Percentiles rank a stretch among this genome's conserved stretches.
These are phyloP conservation scores for Dicrurus megarhynchus DNA, from an alignment of 2,113 vertebrate species.

Conservation along the genomic window DNA sequence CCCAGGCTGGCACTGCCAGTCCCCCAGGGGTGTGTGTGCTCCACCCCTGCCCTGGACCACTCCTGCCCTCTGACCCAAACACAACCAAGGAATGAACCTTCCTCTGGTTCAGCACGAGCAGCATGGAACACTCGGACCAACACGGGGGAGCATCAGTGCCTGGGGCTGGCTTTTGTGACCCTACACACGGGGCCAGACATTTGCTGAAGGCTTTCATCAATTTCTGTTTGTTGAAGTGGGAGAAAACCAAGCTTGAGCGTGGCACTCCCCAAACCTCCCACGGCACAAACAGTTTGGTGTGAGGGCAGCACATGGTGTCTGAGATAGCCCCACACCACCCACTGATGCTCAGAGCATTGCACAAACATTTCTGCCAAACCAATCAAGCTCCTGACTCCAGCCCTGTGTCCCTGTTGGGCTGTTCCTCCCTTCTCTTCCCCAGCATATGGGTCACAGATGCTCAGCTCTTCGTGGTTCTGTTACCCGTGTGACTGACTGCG, in stretches of 20 bases:
- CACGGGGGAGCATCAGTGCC: accelerated
- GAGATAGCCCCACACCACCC: not conserved
- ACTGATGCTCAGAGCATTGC: not conserved
- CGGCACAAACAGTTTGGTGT: not conserved
- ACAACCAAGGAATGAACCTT: not conserved
- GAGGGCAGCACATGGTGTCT: not conserved
- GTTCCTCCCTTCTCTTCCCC: not conserved
- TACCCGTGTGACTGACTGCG: not conserved
- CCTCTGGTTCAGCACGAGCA: not conserved
- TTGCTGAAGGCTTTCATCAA: not conserved
- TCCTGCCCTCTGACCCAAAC: not conserved
- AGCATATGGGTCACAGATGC: slow-evolving; percentile 50
- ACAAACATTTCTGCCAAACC: not conserved
- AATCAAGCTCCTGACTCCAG: not conserved
- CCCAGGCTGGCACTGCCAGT: not conserved
- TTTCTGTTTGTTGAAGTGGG: not conserved
- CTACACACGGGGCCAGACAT: not conserved
- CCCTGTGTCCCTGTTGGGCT: not conserved
- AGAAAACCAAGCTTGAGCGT: accelerated
- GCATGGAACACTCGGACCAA: not conserved
- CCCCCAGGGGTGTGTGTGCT: not conserved
- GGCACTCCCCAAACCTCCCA: not conserved
- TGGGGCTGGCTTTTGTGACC: not conserved
- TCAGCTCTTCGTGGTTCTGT: not conserved
- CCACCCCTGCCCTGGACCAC: not conserved